Percentiles rank a stretch among this genome's conserved stretches.
phyloP scores from a whole-genome alignment of 2,113 vertebrate genomes.

The Cyanistes caeruleus region DNA sequence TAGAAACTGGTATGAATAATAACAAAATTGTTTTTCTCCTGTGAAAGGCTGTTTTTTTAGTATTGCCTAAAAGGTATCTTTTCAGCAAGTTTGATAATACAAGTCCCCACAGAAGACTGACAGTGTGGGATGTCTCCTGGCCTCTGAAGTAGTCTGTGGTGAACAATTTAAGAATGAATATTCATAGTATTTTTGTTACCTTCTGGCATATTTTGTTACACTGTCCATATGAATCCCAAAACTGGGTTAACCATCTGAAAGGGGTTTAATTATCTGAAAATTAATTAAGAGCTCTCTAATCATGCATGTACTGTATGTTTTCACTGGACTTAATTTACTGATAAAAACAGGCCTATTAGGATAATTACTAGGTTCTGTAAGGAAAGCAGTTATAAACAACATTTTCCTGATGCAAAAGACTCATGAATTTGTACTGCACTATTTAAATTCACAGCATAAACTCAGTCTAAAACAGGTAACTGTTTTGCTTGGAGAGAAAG shows the following conservation, averaged over 20 bases:
- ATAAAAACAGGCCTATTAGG: background rate
- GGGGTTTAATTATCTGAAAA: background rate
- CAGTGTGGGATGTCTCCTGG: background rate
- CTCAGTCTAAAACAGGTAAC: background rate
- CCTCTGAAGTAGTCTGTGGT: background rate
- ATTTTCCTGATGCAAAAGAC: background rate
- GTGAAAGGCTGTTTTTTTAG: background rate
- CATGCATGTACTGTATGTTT: background rate
- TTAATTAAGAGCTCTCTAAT: constrained; percentile 10
- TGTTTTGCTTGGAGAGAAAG: background rate
- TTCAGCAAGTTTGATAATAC: background rate
- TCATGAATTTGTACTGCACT: background rate
- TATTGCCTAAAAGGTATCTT: background rate
- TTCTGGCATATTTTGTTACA: background rate
- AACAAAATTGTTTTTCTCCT: background rate
- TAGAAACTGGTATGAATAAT: background rate
- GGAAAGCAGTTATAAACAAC: background rate
- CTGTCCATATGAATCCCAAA: background rate
- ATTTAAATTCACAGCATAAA: background rate
- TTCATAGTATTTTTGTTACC: background rate
- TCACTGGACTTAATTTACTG: constrained; percentile 16
- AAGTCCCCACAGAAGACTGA: background rate
- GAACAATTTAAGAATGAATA: background rate
- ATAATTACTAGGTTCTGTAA: background rate
- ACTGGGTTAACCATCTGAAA: constrained; percentile 17